Evolutionary conservation across 2,113 vertebrate genomes (phyloP).

Genomic region (Lamprotornis superbus): DNA sequence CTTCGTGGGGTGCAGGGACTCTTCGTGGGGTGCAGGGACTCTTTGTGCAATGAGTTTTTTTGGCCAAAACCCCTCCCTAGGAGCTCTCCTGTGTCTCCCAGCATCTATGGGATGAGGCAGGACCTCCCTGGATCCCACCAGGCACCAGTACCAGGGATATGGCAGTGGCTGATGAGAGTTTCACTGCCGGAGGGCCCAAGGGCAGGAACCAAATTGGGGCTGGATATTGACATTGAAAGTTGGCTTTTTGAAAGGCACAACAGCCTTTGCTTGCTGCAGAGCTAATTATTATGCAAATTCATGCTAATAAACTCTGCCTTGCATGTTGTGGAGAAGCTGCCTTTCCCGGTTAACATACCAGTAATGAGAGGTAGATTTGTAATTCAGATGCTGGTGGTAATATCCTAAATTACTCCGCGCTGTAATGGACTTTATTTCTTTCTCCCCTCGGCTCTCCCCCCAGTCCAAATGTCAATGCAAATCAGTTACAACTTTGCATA

Average conservation of each 20-base stretch:
- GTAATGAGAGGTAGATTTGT: constrained; percentile 86
- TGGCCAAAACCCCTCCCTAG: background rate
- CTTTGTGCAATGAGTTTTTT: background rate
- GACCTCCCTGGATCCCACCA: background rate
- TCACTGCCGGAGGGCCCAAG: background rate
- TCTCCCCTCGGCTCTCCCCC: constrained; percentile 20
- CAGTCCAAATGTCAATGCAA: constrained; percentile 75
- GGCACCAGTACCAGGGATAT: rapidly evolving
- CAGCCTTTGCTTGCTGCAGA: constrained; percentile 73
- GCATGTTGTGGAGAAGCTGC: constrained; percentile 78
- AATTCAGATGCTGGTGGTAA: constrained; percentile 81
- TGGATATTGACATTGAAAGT: constrained; percentile 78
- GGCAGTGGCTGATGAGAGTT: background rate
- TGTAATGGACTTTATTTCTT: constrained; percentile 71
- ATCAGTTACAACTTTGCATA: constrained; percentile 74
- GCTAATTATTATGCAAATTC: constrained; percentile 85
- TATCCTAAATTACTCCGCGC: constrained; percentile 78
- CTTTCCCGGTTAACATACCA: constrained; percentile 76
- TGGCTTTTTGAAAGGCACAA: constrained; percentile 75
- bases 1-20: background rate
- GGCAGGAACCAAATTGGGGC: constrained; percentile 15
- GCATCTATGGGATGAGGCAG: background rate
- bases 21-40: background rate
- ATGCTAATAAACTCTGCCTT: constrained; percentile 82
- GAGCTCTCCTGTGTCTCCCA: background rate